Conservation (phyloP, 2,888 invertebrate species). For the Philaethria dido region DNA sequence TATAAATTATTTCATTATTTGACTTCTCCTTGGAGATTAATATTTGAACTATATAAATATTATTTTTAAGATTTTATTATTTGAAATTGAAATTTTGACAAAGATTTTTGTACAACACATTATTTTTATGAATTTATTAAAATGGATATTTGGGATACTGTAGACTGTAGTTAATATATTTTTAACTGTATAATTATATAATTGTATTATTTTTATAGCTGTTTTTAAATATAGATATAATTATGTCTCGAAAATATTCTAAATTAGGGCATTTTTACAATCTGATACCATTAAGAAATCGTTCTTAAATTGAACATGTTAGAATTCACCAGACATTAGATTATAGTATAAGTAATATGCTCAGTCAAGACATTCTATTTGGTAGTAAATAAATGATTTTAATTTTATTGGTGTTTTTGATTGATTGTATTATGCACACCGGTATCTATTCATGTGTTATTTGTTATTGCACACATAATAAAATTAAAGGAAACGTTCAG, state of each 20-base stretch:
- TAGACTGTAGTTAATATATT: neutral
- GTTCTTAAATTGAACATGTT: neutral
- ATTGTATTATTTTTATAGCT: slow-evolving; percentile 15
- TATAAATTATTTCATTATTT: slow-evolving; percentile 15
- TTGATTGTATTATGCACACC: neutral
- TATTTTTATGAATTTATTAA: slow-evolving; percentile 14
- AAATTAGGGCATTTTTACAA: slow-evolving; percentile 2
- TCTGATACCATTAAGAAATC: neutral
- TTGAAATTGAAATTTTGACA: neutral
- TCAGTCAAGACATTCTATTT: slow-evolving; percentile 6
- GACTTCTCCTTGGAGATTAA: slow-evolving; percentile 7
- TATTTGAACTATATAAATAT: slow-evolving; percentile 8
- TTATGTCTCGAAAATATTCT: neutral
- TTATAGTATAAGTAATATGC: slow-evolving; percentile 15
- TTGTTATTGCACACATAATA: no score
- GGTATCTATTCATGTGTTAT: neutral
- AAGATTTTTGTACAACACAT: slow-evolving; percentile 1
- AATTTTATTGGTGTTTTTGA: neutral
- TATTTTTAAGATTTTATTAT: slow-evolving; percentile 9
- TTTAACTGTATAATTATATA: neutral
- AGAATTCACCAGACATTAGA: neutral
- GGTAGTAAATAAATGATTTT: slow-evolving; percentile 18
- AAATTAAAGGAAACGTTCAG: no score
- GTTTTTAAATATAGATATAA: neutral
- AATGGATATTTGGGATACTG: slow-evolving; percentile 2